A percentile compares a stretch with the other conserved stretches of the same genome.
Evolutionary conservation across 1,140 invertebrate genomes (phyloP).

Genomic region (Cephus cinctus): DNA sequence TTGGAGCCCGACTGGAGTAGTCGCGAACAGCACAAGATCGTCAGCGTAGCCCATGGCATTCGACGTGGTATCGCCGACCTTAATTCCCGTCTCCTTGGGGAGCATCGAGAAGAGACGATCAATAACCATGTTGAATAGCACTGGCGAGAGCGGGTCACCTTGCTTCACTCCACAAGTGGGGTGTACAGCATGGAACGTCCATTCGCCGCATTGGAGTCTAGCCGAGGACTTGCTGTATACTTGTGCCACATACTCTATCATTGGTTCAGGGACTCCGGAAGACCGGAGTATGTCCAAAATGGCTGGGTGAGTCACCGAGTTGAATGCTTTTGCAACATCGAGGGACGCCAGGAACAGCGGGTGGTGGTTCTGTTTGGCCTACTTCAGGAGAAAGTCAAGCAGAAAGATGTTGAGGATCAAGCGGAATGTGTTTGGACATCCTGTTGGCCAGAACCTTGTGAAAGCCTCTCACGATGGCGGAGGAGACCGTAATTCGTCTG

Average conservation of each 20-base stretch:
- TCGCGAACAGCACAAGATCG: conserved; percentile 26
- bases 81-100: conserved; percentile 1
- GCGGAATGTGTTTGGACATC: background rate
- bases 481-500: conserved; percentile 17
- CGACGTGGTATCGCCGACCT: background rate
- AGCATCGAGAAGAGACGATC: conserved; percentile 25
- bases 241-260: conserved; percentile 4
- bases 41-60: conserved; percentile 32
- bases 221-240: background rate
- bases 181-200: background rate
- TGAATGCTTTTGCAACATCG: conserved; percentile 6
- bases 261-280: background rate
- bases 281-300: conserved; percentile 1
- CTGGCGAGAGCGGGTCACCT: conserved; percentile 37
- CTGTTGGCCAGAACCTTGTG: conserved; percentile 15
- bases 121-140: conserved; percentile 38
- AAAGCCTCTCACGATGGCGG: conserved; percentile 8
- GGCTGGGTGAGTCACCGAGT: background rate
- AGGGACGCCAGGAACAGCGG: background rate
- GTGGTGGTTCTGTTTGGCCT: background rate
- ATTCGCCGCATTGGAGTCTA: background rate
- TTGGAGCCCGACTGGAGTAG: conserved; percentile 16
- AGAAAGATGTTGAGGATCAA: conserved; percentile 14
- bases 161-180: conserved; percentile 35
- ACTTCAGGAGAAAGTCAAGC: background rate